phyloP scores from a whole-genome alignment of 2,797 vertebrate genomes.

The Clarias laeviceps region DNA sequence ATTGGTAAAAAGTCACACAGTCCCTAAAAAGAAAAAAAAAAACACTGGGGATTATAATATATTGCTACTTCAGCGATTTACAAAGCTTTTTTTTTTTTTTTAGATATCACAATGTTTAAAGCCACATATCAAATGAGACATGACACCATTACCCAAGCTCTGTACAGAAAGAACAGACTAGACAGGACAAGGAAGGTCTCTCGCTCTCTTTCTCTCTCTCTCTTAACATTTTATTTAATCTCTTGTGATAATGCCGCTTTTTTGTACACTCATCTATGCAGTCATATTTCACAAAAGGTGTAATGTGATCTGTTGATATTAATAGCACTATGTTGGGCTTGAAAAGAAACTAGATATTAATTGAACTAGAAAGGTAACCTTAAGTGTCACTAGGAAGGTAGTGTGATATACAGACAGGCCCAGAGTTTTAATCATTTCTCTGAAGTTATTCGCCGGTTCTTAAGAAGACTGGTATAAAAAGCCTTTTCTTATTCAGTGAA shows the following conservation, averaged over 20 bases:
- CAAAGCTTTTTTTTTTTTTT: constrained; percentile 80
- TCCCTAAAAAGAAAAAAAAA: constrained; percentile 87
- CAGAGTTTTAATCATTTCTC: constrained; percentile 35
- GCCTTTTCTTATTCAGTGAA: constrained; percentile 13
- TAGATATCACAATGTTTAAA: constrained; percentile 89
- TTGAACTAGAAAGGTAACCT: constrained; percentile 78
- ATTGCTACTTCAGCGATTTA: constrained; percentile 98
- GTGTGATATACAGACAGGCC: constrained; percentile 19
- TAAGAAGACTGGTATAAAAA: constrained; percentile 7
- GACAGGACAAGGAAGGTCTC: constrained; percentile 57
- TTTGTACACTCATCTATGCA: constrained; percentile 66
- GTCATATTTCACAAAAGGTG: constrained; percentile 68
- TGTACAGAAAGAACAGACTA: constrained; percentile 77
- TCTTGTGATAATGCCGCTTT: constrained; percentile 58
- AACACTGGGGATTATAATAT: constrained; percentile 89
- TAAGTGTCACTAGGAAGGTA: constrained; percentile 67
- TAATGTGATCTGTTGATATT: constrained; percentile 70
- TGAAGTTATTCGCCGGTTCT: constrained; percentile 6
- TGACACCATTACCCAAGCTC: constrained; percentile 93
- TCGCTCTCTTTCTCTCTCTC: constrained; percentile 40
- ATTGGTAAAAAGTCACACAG: constrained; percentile 91
- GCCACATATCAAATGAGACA: constrained; percentile 93
- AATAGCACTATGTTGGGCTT: constrained; percentile 60
- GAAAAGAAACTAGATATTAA: constrained; percentile 72
- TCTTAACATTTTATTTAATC: constrained; percentile 19